Evolutionary conservation across 1,140 invertebrate species (phyloP), one percentile per base, ranked within the genome.

Genomic region (Cydia fagiglandana): DNA sequence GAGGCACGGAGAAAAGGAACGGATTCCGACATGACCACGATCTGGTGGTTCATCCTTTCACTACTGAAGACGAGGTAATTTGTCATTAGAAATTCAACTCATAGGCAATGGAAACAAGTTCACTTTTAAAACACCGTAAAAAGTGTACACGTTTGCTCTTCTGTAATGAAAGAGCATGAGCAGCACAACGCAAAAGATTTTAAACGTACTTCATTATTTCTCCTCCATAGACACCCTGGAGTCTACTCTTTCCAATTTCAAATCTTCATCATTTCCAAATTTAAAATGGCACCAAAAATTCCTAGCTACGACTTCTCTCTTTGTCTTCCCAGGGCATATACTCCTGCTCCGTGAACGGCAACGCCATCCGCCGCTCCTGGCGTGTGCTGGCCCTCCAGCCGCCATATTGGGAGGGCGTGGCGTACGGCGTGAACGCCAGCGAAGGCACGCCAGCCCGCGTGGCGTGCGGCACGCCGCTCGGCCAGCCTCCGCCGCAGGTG

Each of bases 401-500:
- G 0, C 87, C 91, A 0, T 82, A 77, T 9, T 93, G 90, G 90
- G 88, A 93, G 77, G 93, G 94, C 0, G 77, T 83, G 80, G 94
- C 79, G 7, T 86, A 15, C 84, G 94, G 93, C 78, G 79, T 77
- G 81, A 94, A 78, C 78, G 91, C 61, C 3, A 81, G 78, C 70
- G 87, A 84, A 79, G 90, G 81, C 47, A 93, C 75, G 79, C 90
- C 50, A 78, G 93, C 78, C 64, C 89, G 74, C 81, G 92, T 87
- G 85, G 91, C 81, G 3, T 95, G 83, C 84, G 92, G 86, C 75
- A 88, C 84, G 1, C 95, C 95, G 0, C 93, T 91, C 2, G 97
- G 97, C 0, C 93, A 95, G 64, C 97, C 97, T 0, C 88, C 94
- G 64, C 97, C 97, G 0, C 91, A 90, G 1, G 93, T 98, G 7